Conservation (phyloP, 2,888 invertebrate species). For the Helleia helle region DNA sequence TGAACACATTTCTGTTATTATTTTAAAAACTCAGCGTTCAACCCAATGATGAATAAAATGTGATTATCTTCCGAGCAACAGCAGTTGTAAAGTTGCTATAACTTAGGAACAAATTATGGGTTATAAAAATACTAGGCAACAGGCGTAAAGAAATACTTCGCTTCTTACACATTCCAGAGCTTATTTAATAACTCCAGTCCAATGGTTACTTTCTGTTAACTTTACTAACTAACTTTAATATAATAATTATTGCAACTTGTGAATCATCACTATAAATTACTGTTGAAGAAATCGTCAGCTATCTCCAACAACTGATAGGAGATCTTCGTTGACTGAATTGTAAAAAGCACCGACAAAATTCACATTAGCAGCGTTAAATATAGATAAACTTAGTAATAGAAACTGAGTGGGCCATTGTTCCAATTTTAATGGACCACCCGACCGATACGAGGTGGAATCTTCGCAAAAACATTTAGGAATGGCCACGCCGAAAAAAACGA, state of each 20-base stretch:
- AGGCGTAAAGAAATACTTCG: neutral
- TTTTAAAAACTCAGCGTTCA: too few relatives aligned
- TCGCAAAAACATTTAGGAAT: constrained; percentile 55
- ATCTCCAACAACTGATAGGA: neutral
- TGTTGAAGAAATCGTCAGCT: constrained; percentile 10
- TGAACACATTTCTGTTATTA: too few relatives aligned
- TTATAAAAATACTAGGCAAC: too few relatives aligned
- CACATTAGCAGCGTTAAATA: constrained; percentile 63
- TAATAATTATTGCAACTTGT: neutral
- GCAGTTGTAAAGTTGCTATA: too few relatives aligned
- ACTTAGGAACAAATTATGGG: too few relatives aligned
- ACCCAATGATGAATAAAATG: too few relatives aligned
- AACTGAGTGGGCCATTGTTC: constrained; percentile 63
- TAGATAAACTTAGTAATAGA: constrained; percentile 65
- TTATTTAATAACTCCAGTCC: neutral
- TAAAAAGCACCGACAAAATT: constrained; percentile 47
- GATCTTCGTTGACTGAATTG: constrained; percentile 18
- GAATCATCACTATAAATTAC: constrained; percentile 3
- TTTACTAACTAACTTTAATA: too few relatives aligned
- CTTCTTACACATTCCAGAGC: neutral
- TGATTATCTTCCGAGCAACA: too few relatives aligned
- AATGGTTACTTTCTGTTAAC: neutral
- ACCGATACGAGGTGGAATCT: constrained; percentile 40
- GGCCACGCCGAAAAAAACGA: constrained; percentile 56
- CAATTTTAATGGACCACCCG: constrained; percentile 66